These are phyloP conservation scores for Eudorcas thomsonii DNA, from an alignment of 2,113 vertebrate species.

Conservation along the genomic window DNA sequence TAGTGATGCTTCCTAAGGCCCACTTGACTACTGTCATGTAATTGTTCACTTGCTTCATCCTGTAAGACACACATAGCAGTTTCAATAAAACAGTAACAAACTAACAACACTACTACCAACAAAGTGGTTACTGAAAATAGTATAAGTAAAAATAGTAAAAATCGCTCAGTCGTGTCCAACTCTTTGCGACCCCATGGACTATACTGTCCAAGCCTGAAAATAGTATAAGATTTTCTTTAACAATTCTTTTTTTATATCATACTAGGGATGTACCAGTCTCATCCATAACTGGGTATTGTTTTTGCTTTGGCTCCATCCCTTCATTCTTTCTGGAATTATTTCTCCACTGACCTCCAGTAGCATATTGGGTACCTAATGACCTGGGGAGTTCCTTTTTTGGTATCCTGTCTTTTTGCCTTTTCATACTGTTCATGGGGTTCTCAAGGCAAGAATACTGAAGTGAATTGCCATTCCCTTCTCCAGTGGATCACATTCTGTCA, in stretches of 20 bases:
- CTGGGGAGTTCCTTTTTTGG: too few species aligned
- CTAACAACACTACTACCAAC: not conserved
- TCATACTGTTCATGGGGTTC: too few species aligned
- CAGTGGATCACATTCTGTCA: too few species aligned
- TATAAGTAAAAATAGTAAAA: not conserved
- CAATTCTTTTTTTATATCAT: not conserved
- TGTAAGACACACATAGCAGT: not conserved
- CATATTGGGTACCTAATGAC: too few species aligned
- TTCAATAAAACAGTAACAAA: not conserved
- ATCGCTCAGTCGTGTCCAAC: rapidly evolving
- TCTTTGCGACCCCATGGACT: not conserved
- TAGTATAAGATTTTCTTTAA: not conserved
- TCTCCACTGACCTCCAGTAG: too few species aligned
- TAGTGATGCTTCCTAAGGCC: not conserved
- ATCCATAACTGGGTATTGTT: too few species aligned
- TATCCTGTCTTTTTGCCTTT: too few species aligned
- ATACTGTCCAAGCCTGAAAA: not conserved
- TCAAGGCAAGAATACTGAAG: too few species aligned
- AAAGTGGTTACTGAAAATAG: not conserved
- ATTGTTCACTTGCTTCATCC: not conserved
- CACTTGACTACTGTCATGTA: not conserved
- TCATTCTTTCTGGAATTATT: too few species aligned
- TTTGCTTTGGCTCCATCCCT: too few species aligned
- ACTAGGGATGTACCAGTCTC: not conserved
- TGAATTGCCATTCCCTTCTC: too few species aligned